A percentile compares a stretch with the other conserved stretches of the same genome.
phyloP scores from a whole-genome alignment of 1,140 invertebrate genomes.

The Hermatobates lingyangjiaoensis region DNA sequence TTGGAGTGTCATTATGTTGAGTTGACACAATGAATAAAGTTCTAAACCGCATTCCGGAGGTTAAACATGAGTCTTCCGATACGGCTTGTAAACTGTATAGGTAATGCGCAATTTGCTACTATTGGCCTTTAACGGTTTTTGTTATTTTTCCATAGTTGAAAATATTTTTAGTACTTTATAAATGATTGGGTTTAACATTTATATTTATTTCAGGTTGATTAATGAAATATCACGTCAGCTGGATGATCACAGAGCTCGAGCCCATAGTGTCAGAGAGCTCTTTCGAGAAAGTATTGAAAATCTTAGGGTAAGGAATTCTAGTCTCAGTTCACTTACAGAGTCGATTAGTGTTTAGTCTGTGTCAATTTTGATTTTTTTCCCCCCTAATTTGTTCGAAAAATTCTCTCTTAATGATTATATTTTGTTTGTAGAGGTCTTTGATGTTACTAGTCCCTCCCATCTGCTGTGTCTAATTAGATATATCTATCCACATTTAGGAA shows the following conservation, averaged over 20 bases:
- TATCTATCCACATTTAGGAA: no score
- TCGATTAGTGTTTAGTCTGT: background rate
- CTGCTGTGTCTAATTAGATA: no score
- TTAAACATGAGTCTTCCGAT: conserved; percentile 24
- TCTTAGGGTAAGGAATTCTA: conserved; percentile 23
- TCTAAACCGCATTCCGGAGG: conserved; percentile 23
- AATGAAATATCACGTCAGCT: conserved; percentile 27
- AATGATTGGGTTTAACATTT: background rate
- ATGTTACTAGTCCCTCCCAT: no score
- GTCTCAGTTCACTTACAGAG: background rate
- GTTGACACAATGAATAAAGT: conserved; percentile 26
- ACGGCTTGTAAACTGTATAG: conserved; percentile 25
- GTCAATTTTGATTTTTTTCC: background rate
- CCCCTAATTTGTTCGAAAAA: background rate
- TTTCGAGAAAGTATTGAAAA: conserved; percentile 26
- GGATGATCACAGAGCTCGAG: conserved; percentile 26
- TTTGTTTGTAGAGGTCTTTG: no score
- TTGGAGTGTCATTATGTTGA: conserved; percentile 17
- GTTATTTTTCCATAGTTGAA: background rate
- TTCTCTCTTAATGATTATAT: background rate
- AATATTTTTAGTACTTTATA: background rate
- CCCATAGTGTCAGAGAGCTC: conserved; percentile 26
- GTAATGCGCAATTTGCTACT: conserved; percentile 16
- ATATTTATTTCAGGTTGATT: conserved; percentile 22
- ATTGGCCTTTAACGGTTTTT: background rate